phyloP scores from a whole-genome alignment of 2,797 vertebrate species.

The Furcifer pardalis region DNA sequence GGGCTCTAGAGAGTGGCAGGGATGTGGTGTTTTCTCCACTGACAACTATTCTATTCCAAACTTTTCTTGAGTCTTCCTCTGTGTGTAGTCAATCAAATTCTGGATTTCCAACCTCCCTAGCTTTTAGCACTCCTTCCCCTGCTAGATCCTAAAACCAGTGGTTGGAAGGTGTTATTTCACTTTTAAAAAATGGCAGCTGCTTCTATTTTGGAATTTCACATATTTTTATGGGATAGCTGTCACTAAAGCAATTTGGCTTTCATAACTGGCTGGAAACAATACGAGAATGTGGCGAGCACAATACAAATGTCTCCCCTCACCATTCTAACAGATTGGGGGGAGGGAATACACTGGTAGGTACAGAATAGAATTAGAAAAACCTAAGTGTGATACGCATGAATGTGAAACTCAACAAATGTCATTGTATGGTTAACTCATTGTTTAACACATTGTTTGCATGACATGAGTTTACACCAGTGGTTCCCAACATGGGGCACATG shows the following conservation, averaged over 20 bases:
- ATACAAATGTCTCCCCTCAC: neutral
- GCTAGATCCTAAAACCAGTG: neutral
- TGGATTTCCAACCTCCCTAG: neutral
- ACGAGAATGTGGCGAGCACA: neutral
- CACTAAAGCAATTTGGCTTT: neutral
- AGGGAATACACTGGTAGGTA: neutral
- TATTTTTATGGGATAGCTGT: neutral
- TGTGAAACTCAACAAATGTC: neutral
- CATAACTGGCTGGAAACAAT: neutral
- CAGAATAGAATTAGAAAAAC: neutral
- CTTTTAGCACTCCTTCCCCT: neutral
- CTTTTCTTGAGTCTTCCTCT: neutral
- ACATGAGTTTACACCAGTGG: too few species aligned
- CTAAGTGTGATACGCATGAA: neutral
- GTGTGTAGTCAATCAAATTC: neutral
- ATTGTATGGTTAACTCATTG: neutral
- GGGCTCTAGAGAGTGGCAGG: conserved; percentile 9
- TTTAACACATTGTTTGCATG: neutral
- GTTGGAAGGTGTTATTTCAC: neutral
- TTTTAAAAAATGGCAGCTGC: neutral
- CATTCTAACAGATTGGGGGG: neutral
- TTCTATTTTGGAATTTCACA: neutral
- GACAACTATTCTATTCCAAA: neutral
- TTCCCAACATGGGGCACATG: too few species aligned
- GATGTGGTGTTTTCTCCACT: neutral